Evolutionary conservation across 2,113 vertebrate species (phyloP).

Genomic region (Urocolius indicus): DNA sequence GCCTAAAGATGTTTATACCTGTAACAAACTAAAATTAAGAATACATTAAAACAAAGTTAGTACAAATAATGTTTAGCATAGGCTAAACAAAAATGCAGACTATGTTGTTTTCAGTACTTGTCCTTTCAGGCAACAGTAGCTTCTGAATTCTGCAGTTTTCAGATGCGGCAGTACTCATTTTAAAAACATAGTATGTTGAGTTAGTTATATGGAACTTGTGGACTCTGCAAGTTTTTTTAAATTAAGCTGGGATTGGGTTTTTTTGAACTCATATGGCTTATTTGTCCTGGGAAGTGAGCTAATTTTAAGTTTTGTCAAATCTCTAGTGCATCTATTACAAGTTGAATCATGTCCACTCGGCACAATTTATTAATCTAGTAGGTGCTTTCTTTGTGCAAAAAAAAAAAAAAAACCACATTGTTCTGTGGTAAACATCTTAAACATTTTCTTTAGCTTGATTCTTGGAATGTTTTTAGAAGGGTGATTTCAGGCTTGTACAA

Average conservation of each 20-base stretch:
- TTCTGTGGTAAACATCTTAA: constrained; percentile 41
- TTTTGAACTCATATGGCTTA: background rate
- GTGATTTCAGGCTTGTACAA: background rate
- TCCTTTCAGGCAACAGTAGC: background rate
- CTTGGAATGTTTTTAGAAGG: background rate
- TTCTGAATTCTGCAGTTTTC: background rate
- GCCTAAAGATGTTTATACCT: background rate
- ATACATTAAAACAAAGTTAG: background rate
- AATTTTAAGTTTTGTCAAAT: background rate
- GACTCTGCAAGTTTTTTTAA: background rate
- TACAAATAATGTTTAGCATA: background rate
- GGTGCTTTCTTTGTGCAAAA: background rate
- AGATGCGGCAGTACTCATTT: background rate
- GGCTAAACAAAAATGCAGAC: background rate
- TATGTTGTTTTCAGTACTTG: background rate
- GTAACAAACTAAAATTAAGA: background rate
- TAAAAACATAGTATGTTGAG: background rate
- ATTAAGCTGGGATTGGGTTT: background rate
- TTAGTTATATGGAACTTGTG: background rate
- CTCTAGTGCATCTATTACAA: background rate
- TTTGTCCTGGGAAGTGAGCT: background rate
- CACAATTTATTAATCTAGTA: background rate
- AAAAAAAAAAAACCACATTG: background rate
- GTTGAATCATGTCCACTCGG: background rate
- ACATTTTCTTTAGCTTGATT: background rate